Evolutionary conservation across 2,888 invertebrate genomes (phyloP), one percentile per base, ranked within the genome.

Genomic region (Tiphia femorata): DNA sequence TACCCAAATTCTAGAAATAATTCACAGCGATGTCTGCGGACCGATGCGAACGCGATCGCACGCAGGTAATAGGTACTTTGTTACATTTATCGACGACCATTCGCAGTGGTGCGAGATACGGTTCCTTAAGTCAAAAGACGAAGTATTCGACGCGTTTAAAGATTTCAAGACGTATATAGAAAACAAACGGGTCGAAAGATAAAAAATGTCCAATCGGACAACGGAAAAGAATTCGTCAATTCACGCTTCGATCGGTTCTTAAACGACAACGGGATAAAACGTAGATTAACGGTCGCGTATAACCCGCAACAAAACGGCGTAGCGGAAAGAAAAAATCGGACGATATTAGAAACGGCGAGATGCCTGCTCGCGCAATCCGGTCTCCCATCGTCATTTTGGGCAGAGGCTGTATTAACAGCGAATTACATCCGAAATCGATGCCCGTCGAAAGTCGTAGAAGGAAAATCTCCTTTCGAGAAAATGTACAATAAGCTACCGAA

Each of bases 61-160:
- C n/a, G 66, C 63, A 10, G 52, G 57, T 21, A 38, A 49, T 3
- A 43, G 30, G 40, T 74, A 75, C 40, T 64, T 72, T 27, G 61
- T 70, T 5, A 70, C 69, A 1, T 72, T 72, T 43, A 72, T 70
- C 1, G 74, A 74, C 43, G 68, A 75, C 40, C 7, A 42, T 35
- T 61, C 63, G 0, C 43, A 73, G 27, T 75, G 67, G 63, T 62
- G 67, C 16, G 62, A 25, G 8, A 25, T 25, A 25, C 25, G 25
- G 5, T 25, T n/a, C n/a, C n/a, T n/a, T n/a, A 70, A 56, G 16
- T 35, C 21, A 8, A 72, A 72, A 25, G 30, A 46, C 29, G 58
- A 74, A 38, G 64, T 59, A 1, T 37, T 64, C 12, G 40, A 60
- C 0, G 50, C 48, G 8, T 73, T 71, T 23, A 63, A 59, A 16